Evolutionary conservation across 2,888 invertebrate species (phyloP), one percentile per base, ranked within the genome.

Genomic region (Synergus laeviventris): DNA sequence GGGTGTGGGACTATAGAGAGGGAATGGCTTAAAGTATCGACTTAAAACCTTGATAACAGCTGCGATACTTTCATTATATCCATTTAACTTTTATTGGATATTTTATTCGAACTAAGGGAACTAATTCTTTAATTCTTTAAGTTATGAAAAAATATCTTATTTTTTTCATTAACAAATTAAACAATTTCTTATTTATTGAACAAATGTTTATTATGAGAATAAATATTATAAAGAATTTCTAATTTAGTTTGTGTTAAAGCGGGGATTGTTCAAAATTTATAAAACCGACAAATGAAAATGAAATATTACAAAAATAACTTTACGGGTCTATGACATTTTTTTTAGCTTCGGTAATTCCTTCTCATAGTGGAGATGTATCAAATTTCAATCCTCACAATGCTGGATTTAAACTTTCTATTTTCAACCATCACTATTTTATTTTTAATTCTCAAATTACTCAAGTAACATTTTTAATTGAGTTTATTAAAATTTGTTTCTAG

Each of bases 11-110:
- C 60, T 74, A n/a, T n/a, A 66, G 73, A 74, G 70, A 64, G 18
- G 73, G 42, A 73, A 56, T 74, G 59, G 49, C 61, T 64, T 78
- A 73, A 75, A 74, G 64, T 39, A 76, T 70, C 79, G 79, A 85
- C 81, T 18, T 81, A 83, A 85, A 83, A 75, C 80, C 82, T 83
- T 78, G 85, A 81, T 81, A 82, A 76, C 83, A 82, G 78, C 81
- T 82, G 83, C n/a, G 70, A 70, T 45, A 31, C 49, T 49, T 54
- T 70, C 18, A 70, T 66, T 21, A 54, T 18, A 45, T 16, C 24
- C 42, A 66, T 45, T 45, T 31, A 31, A 45, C 8, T 45, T 45
- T 45, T 66, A 66, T 70, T 70, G 24, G 24, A 59, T 24, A 24
- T 59, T 59, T 59, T 59, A 21, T 24, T 49, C 45, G 45, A 16